Evolutionary conservation across 2,113 vertebrate genomes (phyloP), one percentile per base, ranked within the genome.

Genomic region (Euleptes europaea): DNA sequence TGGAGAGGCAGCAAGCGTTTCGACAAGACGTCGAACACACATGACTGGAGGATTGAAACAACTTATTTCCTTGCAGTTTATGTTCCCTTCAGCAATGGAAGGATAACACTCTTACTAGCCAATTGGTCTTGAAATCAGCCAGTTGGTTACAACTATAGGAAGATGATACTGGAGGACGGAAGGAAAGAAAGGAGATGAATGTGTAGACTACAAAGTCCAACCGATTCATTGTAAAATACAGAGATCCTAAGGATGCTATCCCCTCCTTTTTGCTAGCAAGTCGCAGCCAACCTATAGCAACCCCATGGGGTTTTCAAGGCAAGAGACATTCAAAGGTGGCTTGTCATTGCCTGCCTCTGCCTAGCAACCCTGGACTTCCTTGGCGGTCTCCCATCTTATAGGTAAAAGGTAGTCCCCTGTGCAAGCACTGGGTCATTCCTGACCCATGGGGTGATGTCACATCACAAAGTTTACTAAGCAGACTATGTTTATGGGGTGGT

Each of bases 11-110:
- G 86, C 88, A 26, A 80, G 47, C 80, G 10, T 54, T 31, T n/a
- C 19, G 17, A 83, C 54, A 42, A 84, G 88, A n/a, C 80, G 78
- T 14, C 54, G 13, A 0, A 0, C 69, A 38, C 0, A 0, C 0
- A 2, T 1, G n/a, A 1, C 3, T 1, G 40, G 9, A 1, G 57
- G 40, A 11, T 71, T 49, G 1, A 0, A 70, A 49, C 72, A 89
- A 83, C 73, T 33, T 79, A 54, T 31, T 40, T 78, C 28, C 88
- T 90, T 82, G 60, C 31, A 67, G 28, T 51, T 89, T 85, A 73
- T 49, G 49, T 90, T 89, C 67, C n/a, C 86, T 78, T 86, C 38
- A 51, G 67, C 60, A 49, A 72, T 73, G 65, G 2, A 72, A 51
- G 0, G 44, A 28, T 3, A 80, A 9, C 42, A 67, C 72, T 31